Conservation (phyloP, 2,888 invertebrate genomes). For the Mesorhabditis belari region DNA sequence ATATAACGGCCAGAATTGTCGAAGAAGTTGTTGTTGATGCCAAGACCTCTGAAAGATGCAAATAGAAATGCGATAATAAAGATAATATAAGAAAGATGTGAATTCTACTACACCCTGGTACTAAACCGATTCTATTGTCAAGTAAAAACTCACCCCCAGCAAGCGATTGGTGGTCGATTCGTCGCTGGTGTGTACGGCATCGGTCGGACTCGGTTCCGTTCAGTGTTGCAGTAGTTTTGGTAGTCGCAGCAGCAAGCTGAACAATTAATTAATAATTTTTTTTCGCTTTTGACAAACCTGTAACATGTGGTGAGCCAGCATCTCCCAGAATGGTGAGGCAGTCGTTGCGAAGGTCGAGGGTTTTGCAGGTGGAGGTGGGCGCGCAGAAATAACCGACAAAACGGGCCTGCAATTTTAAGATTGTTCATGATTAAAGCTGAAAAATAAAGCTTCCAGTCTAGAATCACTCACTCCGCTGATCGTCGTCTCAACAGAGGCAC, state of each 20-base stretch:
- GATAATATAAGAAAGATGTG: too few relatives aligned
- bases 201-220: background rate
- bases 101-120: too few relatives aligned
- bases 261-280: too few relatives aligned
- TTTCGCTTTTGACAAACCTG: too few relatives aligned
- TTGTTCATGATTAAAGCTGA: too few relatives aligned
- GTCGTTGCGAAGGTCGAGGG: background rate
- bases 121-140: constrained; percentile 12
- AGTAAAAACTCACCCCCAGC: constrained; percentile 25
- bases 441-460: too few relatives aligned
- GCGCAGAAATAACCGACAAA: background rate
- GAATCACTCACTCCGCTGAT: background rate
- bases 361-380: background rate
- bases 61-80: too few relatives aligned
- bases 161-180: constrained; percentile 24
- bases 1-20: background rate
- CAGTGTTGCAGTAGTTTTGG: constrained; percentile 25
- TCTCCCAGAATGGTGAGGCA: background rate
- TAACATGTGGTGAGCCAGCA: background rate
- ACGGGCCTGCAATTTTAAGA: too few relatives aligned
- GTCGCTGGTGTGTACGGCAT: constrained; percentile 9
- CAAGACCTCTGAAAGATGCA: background rate
- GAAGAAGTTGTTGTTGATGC: background rate
- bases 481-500: background rate
- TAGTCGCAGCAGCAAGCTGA: constrained; percentile 32